These are phyloP conservation scores for Erebia palarica DNA, from an alignment of 2,888 invertebrate species.

Conservation along the genomic window DNA sequence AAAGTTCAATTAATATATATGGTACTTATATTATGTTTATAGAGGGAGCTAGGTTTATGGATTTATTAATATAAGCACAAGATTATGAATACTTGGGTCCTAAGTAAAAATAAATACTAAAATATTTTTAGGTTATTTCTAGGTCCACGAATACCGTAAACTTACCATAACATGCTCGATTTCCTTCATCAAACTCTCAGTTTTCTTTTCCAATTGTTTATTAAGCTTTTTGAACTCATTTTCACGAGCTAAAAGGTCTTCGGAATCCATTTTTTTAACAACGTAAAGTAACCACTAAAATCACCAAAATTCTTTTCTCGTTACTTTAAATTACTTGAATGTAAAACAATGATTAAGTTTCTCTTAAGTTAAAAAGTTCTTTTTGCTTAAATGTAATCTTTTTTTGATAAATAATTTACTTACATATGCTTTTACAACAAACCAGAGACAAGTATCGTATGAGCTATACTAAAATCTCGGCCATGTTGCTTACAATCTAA, in stretches of 20 bases:
- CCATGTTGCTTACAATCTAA: background rate
- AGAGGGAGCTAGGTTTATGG: too few species aligned
- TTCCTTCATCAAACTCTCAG: constrained; percentile 71
- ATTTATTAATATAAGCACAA: too few species aligned
- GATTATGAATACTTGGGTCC: too few species aligned
- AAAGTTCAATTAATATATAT: too few species aligned
- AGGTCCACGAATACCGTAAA: constrained; percentile 7
- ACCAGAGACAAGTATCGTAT: too few species aligned
- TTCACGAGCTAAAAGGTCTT: constrained; percentile 70
- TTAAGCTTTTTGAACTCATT: constrained; percentile 75
- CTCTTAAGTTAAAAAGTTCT: background rate
- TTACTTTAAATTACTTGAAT: background rate
- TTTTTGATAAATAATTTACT: background rate
- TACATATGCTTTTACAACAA: too few species aligned
- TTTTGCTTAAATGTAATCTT: background rate
- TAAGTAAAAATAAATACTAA: background rate
- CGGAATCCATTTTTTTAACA: constrained; percentile 61
- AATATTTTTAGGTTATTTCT: too few species aligned
- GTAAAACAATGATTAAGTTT: background rate
- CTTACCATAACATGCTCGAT: constrained; percentile 72
- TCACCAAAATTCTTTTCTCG: background rate
- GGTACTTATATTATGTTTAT: too few species aligned
- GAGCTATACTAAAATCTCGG: background rate
- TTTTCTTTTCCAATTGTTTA: constrained; percentile 73
- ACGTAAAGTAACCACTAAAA: background rate